Evolutionary conservation across 2,888 invertebrate species (phyloP).

Genomic region (Drosophila multiciliata): DNA sequence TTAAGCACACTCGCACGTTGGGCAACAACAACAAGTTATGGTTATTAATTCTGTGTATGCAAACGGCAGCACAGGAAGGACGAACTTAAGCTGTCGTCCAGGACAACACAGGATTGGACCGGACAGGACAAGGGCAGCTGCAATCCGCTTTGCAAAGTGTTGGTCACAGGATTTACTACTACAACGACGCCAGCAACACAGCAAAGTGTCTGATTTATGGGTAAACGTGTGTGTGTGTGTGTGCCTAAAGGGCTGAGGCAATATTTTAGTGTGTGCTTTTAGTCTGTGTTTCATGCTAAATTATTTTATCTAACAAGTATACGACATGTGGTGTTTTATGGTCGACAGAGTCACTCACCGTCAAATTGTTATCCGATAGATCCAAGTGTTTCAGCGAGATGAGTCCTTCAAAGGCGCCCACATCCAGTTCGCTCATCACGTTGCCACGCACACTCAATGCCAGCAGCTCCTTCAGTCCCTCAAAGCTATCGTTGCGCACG

Average conservation of each 20-base stretch:
- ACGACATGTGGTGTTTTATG: constrained; percentile 38
- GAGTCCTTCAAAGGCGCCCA: constrained; percentile 90
- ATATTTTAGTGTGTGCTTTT: constrained; percentile 39
- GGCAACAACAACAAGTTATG: constrained; percentile 70
- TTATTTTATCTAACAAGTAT: constrained; percentile 54
- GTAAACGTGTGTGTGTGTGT: background rate
- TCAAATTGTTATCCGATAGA: constrained; percentile 93
- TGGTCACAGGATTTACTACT: constrained; percentile 71
- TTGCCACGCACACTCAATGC: constrained; percentile 91
- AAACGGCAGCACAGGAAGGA: constrained; percentile 68
- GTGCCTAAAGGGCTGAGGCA: constrained; percentile 40
- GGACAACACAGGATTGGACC: constrained; percentile 13
- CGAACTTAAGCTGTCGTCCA: constrained; percentile 57
- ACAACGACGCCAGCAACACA: constrained; percentile 41
- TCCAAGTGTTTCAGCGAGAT: constrained; percentile 90
- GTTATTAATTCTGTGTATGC: constrained; percentile 79
- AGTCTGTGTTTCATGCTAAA: constrained; percentile 42
- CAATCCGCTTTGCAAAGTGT: constrained; percentile 78
- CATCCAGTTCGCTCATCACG: constrained; percentile 90
- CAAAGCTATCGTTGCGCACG: constrained; percentile 90
- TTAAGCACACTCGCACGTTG: constrained; percentile 22
- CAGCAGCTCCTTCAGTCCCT: constrained; percentile 89
- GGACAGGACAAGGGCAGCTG: constrained; percentile 36
- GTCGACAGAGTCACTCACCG: constrained; percentile 84
- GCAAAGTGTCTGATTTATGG: constrained; percentile 75